Evolutionary conservation across 2,888 invertebrate species (phyloP), one percentile per base, ranked within the genome.

Genomic region (Dryocosmus kuriphilus): DNA sequence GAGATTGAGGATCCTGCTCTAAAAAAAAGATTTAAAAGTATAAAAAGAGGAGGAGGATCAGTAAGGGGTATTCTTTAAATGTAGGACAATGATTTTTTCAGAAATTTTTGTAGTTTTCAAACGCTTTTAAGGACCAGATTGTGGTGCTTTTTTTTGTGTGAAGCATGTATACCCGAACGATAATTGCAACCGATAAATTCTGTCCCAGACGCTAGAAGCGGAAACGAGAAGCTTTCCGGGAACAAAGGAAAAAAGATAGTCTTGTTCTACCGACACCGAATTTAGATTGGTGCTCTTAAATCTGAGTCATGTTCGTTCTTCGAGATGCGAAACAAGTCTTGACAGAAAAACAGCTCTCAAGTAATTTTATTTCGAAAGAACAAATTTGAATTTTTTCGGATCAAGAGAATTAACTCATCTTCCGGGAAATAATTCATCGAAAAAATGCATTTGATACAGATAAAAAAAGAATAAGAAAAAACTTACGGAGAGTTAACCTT

Each of bases 111-210:
- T 7, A 6, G 22, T 55, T 55, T 57, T 57, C 16, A 16, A n/a
- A 57, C 5, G 57, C 22, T 27, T 6, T 57, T 16, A 16, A 22
- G 5, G 3, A 4, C 16, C 14, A 57, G 14, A 14, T 24, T 57
- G 3, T 74, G 62, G 19, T 41, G 51, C 67, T 65, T 74, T n/a
- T 24, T 41, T 27, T 24, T 55, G 22, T 67, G 19, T 57, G 27
- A 55, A 55, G 14, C 57, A 75, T 41, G 74, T 62, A 22, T 61
- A 46, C 57, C 74, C 24, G 61, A 75, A 73, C 76, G 76, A 75
- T 79, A 80, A 80, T 80, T 78, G 75, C 73, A 51, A 63, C 32
- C 65, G 67, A 77, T 63, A 76, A 83, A 79, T 77, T 80, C 79
- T 74, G 78, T 78, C 76, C 67, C 32, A 73, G 76, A 67, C 22